Evolutionary conservation across 2,797 vertebrate species (phyloP), one percentile per base, ranked within the genome.

Genomic region (Phrynocephalus vlangalii): DNA sequence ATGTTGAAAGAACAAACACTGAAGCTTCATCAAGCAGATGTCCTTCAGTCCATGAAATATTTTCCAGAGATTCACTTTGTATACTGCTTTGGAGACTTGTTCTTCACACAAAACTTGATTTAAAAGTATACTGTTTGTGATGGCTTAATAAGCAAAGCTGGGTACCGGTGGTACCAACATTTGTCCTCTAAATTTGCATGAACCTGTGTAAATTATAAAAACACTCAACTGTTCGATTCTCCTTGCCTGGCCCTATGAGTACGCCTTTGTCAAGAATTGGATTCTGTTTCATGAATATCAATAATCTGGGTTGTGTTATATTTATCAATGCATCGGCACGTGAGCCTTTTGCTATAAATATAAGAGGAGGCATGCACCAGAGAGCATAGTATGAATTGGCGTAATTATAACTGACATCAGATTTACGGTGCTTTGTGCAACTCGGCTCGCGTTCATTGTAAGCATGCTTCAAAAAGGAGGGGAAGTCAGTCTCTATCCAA

Each of bases 401-500:
- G 66, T 90, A 75, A 86, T 88, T 78, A 48, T 85, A 90, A 85
- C 63, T 79, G 72, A 89, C 50, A 71, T 73, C 22, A 86, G 13
- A 75, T 84, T 91, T 87, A 83, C 28, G 85, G 89, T 90, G 73
- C 77, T 94, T 89, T 92, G 79, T 89, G 30, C 78, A 82, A 93
- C 89, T 93, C 91, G 93, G 84, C 84, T 87, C 94, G 73, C 91
- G 84, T 68, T 94, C 63, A 90, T 91, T 71, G 77, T 38, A 3
- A 18, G 81, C 70, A 89, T 66, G 85, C 77, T 86, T 68, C 91
- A 91, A 87, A 66, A 67, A 76, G 88, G 70, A 87, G 52, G 82
- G 82, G 76, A 83, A 87, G 48, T 52, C 66, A 87, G 70, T 52
- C 78, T 33, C 56, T 63, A 63, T 79, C 81, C 48, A 87, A 86